A percentile compares a stretch with the other conserved stretches of the same genome.
Evolutionary conservation across 2,797 vertebrate genomes (phyloP).

Genomic region (Lacerta agilis): DNA sequence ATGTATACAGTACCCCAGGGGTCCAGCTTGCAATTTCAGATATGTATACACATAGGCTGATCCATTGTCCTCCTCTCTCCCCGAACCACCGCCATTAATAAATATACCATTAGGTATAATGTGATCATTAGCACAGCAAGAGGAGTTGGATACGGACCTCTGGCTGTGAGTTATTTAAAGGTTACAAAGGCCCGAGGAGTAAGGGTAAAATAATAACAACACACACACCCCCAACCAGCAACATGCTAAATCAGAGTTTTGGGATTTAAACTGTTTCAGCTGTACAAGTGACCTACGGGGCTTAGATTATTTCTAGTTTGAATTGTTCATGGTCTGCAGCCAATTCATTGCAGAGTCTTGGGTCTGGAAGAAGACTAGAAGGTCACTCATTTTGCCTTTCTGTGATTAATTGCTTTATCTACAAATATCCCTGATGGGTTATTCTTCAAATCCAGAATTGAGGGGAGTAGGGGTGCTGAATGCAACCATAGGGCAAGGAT

Average conservation of each 20-base stretch:
- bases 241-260: slow-evolving; percentile 4
- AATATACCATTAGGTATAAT: slow-evolving; percentile 37
- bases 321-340: not conserved
- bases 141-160: slow-evolving; percentile 22
- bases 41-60: slow-evolving; percentile 30
- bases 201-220: not conserved
- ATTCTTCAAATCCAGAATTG: not conserved
- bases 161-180: slow-evolving; percentile 44
- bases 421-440: not conserved
- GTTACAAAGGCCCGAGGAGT: slow-evolving; percentile 28
- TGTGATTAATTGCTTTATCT: not conserved
- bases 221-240: not conserved
- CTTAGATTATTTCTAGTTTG: not conserved
- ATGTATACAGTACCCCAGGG: slow-evolving; percentile 20
- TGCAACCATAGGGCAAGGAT: not conserved
- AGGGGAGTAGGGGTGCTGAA: not conserved
- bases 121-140: slow-evolving; percentile 40
- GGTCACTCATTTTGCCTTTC: not conserved
- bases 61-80: slow-evolving; percentile 41
- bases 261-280: not conserved
- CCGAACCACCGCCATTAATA: slow-evolving; percentile 33
- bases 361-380: not conserved
- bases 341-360: no score
- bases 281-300: not conserved
- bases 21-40: slow-evolving; percentile 34